Conservation (phyloP, 2,113 vertebrate species). For the Lepisosteus osseus region DNA sequence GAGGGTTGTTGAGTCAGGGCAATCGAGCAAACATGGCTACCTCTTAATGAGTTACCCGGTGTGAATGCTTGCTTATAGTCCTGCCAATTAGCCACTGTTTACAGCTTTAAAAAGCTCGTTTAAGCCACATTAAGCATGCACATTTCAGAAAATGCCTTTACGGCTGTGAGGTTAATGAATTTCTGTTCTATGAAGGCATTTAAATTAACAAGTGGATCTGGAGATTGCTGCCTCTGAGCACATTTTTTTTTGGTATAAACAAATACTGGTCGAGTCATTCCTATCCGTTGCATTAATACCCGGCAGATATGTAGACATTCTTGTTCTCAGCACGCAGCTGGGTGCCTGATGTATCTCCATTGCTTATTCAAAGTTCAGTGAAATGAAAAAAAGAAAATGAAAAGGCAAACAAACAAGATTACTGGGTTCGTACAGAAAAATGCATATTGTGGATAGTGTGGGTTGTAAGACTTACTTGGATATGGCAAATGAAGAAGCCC, state of each 20-base stretch:
- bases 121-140: conserved; percentile 72
- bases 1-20: conserved; percentile 1
- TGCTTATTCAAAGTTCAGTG: conserved; percentile 33
- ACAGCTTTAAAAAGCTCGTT: conserved; percentile 65
- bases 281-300: not conserved
- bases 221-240: conserved; percentile 45
- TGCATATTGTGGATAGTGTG: no score
- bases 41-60: conserved; percentile 50
- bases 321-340: conserved; percentile 50
- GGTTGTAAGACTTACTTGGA: no score
- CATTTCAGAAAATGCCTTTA: conserved; percentile 59
- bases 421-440: no score
- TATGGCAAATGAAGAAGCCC: no score
- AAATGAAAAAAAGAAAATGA: conserved; percentile 9
- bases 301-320: not conserved
- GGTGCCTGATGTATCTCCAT: conserved; percentile 34
- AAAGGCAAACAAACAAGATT: no score
- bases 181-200: conserved; percentile 58
- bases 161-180: conserved; percentile 71
- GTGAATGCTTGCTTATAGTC: conserved; percentile 50
- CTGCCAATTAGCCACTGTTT: conserved; percentile 61
- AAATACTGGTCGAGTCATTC: conserved; percentile 44
- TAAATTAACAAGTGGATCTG: conserved; percentile 62
- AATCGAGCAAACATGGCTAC: conserved; percentile 37
- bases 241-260: conserved; percentile 52